A percentile compares a stretch with the other conserved stretches of the same genome.
Evolutionary conservation across 2,797 vertebrate species (phyloP).

Genomic region (Varecia variegata): DNA sequence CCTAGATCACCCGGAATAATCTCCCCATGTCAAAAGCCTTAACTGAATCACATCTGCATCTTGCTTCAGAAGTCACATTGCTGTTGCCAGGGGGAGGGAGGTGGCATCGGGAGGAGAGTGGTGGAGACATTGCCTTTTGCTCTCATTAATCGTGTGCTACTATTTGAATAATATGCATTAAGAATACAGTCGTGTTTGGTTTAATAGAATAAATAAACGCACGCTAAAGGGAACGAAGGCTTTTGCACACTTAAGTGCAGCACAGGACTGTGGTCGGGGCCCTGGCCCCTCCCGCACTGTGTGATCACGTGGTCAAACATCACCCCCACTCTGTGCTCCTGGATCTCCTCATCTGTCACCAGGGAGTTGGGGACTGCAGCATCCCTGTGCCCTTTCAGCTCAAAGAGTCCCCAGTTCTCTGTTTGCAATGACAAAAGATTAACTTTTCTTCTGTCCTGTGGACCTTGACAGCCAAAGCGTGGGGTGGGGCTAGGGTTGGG

Average conservation of each 20-base stretch:
- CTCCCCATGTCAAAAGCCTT: neutral
- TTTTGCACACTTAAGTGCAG: accelerated
- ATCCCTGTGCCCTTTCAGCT: neutral
- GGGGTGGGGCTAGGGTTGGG: neutral
- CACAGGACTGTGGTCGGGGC: accelerated
- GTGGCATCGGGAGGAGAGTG: accelerated
- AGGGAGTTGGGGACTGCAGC: neutral
- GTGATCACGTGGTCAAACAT: accelerated
- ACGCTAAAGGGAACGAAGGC: neutral
- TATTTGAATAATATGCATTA: neutral
- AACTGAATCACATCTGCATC: neutral
- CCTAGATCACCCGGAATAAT: accelerated
- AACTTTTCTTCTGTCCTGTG: conserved; percentile 64
- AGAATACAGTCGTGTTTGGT: accelerated
- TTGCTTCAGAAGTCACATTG: neutral
- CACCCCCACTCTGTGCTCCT: neutral
- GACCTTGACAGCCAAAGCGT: conserved; percentile 51
- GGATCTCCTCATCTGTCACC: neutral
- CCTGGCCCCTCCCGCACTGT: accelerated
- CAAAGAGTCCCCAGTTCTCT: neutral
- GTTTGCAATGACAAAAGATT: conserved; percentile 1
- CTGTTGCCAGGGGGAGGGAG: neutral
- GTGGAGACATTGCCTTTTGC: accelerated
- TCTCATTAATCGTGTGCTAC: no score
- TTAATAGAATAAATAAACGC: neutral